A percentile compares a stretch with the other conserved stretches of the same genome.
Conservation (phyloP, 2,797 vertebrate genomes). For the Gymnopithys bicolor region DNA sequence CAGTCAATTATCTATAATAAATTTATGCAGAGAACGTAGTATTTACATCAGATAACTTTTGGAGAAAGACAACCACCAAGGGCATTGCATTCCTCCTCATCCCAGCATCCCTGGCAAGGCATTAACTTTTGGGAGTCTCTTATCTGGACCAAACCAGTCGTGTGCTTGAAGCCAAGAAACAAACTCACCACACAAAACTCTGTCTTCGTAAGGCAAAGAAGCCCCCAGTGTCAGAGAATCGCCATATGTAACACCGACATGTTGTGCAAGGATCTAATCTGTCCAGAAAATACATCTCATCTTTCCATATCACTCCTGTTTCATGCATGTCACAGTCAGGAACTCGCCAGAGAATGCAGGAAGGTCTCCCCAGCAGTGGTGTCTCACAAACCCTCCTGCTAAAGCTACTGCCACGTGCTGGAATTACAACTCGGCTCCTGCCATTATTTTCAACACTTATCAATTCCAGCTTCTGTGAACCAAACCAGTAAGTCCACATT, state of each 20-base stretch:
- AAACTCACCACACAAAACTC: not conserved
- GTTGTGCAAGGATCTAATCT: rapidly evolving
- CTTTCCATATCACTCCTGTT: not conserved
- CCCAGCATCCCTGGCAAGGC: not conserved
- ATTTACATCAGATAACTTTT: slow-evolving; percentile 38
- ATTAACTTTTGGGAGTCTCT: not conserved
- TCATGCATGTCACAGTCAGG: rapidly evolving
- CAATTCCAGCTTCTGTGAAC: not conserved
- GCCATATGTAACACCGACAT: rapidly evolving
- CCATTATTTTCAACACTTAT: not conserved
- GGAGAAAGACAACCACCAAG: slow-evolving; percentile 27
- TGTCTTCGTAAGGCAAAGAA: not conserved
- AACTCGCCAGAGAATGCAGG: rapidly evolving
- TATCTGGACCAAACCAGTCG: not conserved
- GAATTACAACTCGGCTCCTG: not conserved
- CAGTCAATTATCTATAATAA: slow-evolving; percentile 54
- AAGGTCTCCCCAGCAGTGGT: rapidly evolving
- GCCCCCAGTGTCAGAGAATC: not conserved
- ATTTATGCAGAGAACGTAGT: slow-evolving; percentile 50
- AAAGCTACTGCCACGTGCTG: rapidly evolving
- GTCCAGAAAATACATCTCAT: rapidly evolving
- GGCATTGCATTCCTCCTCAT: not conserved
- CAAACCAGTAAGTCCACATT: rapidly evolving
- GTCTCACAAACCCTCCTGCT: not conserved
- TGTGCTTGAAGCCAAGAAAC: not conserved